These are phyloP conservation scores for Pterobdella sp. DNA, from an alignment of 2,888 invertebrate genomes.

Conservation along the genomic window DNA sequence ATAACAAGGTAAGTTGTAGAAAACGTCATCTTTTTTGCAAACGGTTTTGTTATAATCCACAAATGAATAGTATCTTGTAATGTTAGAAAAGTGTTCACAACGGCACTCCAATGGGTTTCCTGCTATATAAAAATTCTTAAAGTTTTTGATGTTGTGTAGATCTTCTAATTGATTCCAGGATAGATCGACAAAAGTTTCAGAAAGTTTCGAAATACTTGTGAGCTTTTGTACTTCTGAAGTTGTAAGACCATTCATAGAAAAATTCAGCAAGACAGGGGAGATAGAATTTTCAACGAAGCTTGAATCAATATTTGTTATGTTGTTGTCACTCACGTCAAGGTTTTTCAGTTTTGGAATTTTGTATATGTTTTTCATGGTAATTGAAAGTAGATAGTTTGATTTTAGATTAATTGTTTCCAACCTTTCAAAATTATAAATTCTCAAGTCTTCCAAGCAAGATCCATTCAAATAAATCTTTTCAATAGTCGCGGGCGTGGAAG, in stretches of 20 bases:
- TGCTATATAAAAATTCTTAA: constrained; percentile 10
- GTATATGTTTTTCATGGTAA: constrained; percentile 3
- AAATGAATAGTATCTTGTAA: neutral
- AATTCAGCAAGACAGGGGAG: constrained; percentile 2
- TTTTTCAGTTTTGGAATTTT: neutral
- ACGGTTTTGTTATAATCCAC: constrained; percentile 13
- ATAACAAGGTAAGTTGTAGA: constrained; percentile 9
- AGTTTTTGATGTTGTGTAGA: neutral
- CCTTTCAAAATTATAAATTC: neutral
- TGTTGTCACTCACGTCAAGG: constrained; percentile 22
- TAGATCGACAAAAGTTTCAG: constrained; percentile 3
- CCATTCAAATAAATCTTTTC: constrained; percentile 22
- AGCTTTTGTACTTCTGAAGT: neutral
- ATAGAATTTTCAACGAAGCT: neutral
- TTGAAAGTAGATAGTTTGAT: constrained; percentile 14
- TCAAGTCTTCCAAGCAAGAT: constrained; percentile 19
- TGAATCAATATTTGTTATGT: constrained; percentile 19
- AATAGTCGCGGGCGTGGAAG: neutral
- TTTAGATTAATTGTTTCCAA: constrained; percentile 14
- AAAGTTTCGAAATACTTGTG: neutral
- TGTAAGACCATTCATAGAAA: constrained; percentile 13
- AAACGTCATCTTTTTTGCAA: neutral
- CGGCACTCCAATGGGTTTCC: constrained; percentile 11
- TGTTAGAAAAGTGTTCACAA: neutral
- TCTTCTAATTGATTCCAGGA: constrained; percentile 21